phyloP scores from a whole-genome alignment of 2,113 vertebrate species.

The Apus apus region DNA sequence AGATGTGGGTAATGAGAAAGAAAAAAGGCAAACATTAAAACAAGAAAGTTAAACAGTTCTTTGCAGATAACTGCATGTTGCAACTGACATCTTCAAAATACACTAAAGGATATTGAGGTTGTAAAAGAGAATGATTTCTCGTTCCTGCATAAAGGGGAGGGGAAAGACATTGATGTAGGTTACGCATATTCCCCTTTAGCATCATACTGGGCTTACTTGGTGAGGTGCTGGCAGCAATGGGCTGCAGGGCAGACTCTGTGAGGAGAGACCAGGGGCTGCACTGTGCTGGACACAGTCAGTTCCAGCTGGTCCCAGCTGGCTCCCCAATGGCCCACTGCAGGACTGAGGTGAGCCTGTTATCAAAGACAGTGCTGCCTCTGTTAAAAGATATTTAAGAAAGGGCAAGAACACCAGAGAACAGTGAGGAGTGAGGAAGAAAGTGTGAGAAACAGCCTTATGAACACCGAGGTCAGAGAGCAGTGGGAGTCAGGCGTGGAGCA shows the following conservation, averaged over 20 bases:
- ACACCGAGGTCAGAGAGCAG: not conserved
- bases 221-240: not conserved
- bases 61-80: not conserved
- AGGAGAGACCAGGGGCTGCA: not conserved
- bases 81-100: not conserved
- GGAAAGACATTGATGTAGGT: not conserved
- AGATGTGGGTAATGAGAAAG: not conserved
- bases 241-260: not conserved
- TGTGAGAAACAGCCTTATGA: not conserved
- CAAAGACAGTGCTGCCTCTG: not conserved
- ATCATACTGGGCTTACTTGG: accelerated
- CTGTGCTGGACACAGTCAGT: no score
- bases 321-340: accelerated
- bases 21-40: not conserved
- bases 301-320: not conserved
- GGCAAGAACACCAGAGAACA: not conserved
- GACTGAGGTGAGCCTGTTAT: not conserved
- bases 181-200: not conserved
- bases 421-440: not conserved
- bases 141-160: not conserved
- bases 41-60: not conserved
- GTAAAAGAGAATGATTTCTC: not conserved
- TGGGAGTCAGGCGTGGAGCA: not conserved
- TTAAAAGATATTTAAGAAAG: not conserved
- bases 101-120: not conserved